Evolutionary conservation across 2,888 invertebrate species (phyloP).

Genomic region (Patella ulyssiponensis): DNA sequence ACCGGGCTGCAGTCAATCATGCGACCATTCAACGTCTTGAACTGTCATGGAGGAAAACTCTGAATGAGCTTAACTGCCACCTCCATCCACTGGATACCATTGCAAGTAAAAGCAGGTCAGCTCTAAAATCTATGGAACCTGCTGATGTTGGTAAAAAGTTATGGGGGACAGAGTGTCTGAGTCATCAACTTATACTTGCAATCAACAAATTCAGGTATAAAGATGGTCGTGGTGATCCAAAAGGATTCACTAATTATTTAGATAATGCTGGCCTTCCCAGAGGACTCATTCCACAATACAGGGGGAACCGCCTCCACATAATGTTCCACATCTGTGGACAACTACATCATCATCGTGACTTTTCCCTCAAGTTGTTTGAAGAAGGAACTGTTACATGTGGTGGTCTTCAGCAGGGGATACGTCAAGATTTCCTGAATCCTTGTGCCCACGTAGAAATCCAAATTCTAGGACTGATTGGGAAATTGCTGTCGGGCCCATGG

Average conservation of each 20-base stretch:
- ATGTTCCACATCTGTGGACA: background rate
- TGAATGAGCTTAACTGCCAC: slow-evolving; percentile 14
- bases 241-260: slow-evolving; percentile 33
- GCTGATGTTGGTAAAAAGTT: slow-evolving; percentile 28
- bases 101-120: slow-evolving; percentile 19
- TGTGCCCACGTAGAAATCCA: slow-evolving; percentile 28
- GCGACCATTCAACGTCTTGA: slow-evolving; percentile 16
- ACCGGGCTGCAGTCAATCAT: slow-evolving; percentile 33
- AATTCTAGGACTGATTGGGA: slow-evolving; percentile 30
- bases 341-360: slow-evolving; percentile 16
- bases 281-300: slow-evolving; percentile 34
- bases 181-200: slow-evolving; percentile 34
- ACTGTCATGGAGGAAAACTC: slow-evolving; percentile 27
- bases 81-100: slow-evolving; percentile 33
- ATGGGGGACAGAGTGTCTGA: slow-evolving; percentile 37
- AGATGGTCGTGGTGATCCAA: slow-evolving; percentile 39
- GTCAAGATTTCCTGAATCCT: slow-evolving; percentile 23
- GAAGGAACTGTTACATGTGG: slow-evolving; percentile 30
- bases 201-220: slow-evolving; percentile 39
- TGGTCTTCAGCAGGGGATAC: slow-evolving; percentile 22
- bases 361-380: slow-evolving; percentile 21
- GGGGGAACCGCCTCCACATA: slow-evolving; percentile 17
- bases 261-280: slow-evolving; percentile 25
- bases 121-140: slow-evolving; percentile 23
- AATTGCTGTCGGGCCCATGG: slow-evolving; percentile 28